A percentile compares a stretch with the other conserved stretches of the same genome.
phyloP scores from a whole-genome alignment of 2,888 invertebrate genomes.

The Netelia virgata region DNA sequence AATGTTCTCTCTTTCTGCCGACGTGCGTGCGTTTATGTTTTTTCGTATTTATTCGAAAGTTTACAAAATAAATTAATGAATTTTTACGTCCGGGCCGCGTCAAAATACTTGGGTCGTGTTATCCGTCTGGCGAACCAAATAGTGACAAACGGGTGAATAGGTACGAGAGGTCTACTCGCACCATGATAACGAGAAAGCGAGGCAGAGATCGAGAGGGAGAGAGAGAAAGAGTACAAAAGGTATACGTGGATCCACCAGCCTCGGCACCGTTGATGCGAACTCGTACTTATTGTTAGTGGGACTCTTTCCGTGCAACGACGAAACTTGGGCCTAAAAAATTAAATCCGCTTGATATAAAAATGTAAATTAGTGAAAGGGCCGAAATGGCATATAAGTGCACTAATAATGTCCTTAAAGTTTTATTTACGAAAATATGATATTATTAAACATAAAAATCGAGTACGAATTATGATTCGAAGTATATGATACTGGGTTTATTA shows the following conservation, averaged over 20 bases:
- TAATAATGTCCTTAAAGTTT: too few relatives aligned
- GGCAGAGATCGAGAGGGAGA: too few relatives aligned
- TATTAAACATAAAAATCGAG: too few relatives aligned
- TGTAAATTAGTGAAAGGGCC: background rate
- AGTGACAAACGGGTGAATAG: conserved; percentile 35
- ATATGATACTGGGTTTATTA: too few relatives aligned
- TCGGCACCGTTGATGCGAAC: background rate
- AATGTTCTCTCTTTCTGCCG: background rate
- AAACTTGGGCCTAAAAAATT: background rate
- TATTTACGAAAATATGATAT: too few relatives aligned
- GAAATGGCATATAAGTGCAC: too few relatives aligned
- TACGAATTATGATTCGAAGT: too few relatives aligned
- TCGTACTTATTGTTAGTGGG: too few relatives aligned
- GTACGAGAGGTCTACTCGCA: conserved; percentile 29
- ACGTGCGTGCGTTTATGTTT: background rate
- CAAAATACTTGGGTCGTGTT: background rate
- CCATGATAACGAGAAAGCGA: background rate
- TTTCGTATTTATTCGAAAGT: background rate
- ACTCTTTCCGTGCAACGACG: background rate
- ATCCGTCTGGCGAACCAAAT: background rate
- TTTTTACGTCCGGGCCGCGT: background rate
- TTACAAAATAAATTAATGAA: background rate
- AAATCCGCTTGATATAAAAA: background rate
- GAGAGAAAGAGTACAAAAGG: conserved; percentile 13
- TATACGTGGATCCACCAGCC: too few relatives aligned